A percentile compares a stretch with the other conserved stretches of the same genome.
phyloP scores from a whole-genome alignment of 2,797 vertebrate genomes.

The Peromyscus melanophrys region DNA sequence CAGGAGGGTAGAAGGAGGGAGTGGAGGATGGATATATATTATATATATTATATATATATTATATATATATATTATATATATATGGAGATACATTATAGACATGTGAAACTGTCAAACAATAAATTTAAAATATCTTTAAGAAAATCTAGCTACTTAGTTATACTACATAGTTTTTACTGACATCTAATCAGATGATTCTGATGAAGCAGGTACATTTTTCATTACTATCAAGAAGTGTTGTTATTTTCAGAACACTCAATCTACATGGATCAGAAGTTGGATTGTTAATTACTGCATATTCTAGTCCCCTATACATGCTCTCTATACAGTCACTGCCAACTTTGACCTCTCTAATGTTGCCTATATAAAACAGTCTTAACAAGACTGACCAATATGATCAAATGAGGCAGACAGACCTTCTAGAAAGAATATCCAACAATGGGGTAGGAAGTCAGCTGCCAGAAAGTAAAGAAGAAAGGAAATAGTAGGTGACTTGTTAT shows the following conservation, averaged over 20 bases:
- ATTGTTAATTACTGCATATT: neutral
- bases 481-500: neutral
- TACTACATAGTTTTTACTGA: neutral
- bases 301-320: neutral
- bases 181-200: slow-evolving; percentile 28
- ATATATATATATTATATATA: no score
- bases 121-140: neutral
- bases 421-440: slow-evolving; percentile 2
- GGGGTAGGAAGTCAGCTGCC: neutral
- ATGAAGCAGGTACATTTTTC: neutral
- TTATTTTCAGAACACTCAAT: slow-evolving; percentile 24
- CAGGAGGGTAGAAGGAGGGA: neutral
- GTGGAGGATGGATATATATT: neutral
- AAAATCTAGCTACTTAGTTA: slow-evolving; percentile 46
- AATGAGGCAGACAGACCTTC: slow-evolving; percentile 6
- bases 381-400: neutral
- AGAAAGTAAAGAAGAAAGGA: slow-evolving; percentile 17
- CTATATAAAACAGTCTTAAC: neutral
- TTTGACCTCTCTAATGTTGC: neutral
- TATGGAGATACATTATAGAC: neutral
- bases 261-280: neutral
- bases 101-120: neutral
- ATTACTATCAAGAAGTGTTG: slow-evolving; percentile 2
- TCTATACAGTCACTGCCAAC: neutral
- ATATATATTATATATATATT: no score